Percentiles rank a stretch among this genome's conserved stretches.
Conservation (phyloP, 2,113 vertebrate genomes). For the Mesoclemmys tuberculata region DNA sequence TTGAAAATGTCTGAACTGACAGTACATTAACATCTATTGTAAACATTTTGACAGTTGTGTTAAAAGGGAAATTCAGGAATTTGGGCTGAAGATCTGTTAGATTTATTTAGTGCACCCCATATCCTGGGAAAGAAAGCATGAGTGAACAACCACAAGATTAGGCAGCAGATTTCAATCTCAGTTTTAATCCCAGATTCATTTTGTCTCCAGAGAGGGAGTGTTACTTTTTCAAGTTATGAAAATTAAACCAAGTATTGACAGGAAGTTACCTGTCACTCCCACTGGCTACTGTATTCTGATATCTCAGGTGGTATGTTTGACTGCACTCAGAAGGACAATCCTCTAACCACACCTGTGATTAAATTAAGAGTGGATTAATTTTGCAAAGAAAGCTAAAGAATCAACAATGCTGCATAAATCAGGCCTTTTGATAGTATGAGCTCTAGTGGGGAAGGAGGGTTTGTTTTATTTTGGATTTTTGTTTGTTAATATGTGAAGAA, state of each 20-base stretch:
- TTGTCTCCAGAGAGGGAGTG: not conserved
- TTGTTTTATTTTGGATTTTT: not conserved
- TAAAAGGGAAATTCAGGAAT: conserved; percentile 62
- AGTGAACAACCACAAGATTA: not conserved
- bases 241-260: not conserved
- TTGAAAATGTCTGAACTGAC: conserved; percentile 37
- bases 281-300: not conserved
- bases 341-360: not conserved
- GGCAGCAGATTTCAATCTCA: not conserved
- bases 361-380: not conserved
- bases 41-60: conserved; percentile 67
- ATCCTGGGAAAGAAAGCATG: conserved; percentile 14
- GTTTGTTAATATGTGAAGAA: not conserved
- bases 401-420: not conserved
- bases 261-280: not conserved
- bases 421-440: not conserved
- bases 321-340: not conserved
- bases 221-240: not conserved
- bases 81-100: conserved; percentile 42
- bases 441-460: not conserved
- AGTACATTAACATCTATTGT: conserved; percentile 27
- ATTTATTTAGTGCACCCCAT: conserved; percentile 30
- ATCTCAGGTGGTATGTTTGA: not conserved
- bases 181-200: not conserved
- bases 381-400: not conserved